Evolutionary conservation across 2,797 vertebrate genomes (phyloP).

Genomic region (Smutsia gigantea): DNA sequence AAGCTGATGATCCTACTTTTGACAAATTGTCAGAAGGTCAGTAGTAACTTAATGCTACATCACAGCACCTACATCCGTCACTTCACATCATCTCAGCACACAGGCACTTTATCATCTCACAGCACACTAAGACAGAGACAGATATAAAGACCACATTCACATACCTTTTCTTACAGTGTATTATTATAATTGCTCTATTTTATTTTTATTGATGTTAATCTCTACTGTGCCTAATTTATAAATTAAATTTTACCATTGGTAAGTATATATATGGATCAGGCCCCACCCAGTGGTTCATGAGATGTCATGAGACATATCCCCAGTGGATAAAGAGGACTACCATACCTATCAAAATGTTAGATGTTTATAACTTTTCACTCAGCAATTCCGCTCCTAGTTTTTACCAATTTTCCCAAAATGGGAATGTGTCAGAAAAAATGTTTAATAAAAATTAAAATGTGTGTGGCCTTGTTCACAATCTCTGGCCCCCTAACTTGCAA

Average conservation of each 20-base stretch:
- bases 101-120: neutral
- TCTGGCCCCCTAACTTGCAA: neutral
- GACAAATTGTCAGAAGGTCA: neutral
- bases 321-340: neutral
- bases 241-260: neutral
- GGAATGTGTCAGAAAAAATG: neutral
- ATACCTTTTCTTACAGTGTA: neutral
- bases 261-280: neutral
- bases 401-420: slow-evolving; percentile 14
- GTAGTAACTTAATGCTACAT: neutral
- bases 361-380: neutral
- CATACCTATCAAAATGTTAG: neutral
- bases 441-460: slow-evolving; percentile 23
- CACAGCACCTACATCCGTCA: neutral
- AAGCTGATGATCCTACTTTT: neutral
- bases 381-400: neutral
- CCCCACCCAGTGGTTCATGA: too few relatives aligned
- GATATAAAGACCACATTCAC: neutral
- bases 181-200: neutral
- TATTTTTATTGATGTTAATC: neutral
- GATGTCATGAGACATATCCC: neutral
- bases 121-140: neutral
- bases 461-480: neutral
- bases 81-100: neutral
- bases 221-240: neutral